phyloP scores from a whole-genome alignment of 2,797 vertebrate species.

The Strix occidentalis region DNA sequence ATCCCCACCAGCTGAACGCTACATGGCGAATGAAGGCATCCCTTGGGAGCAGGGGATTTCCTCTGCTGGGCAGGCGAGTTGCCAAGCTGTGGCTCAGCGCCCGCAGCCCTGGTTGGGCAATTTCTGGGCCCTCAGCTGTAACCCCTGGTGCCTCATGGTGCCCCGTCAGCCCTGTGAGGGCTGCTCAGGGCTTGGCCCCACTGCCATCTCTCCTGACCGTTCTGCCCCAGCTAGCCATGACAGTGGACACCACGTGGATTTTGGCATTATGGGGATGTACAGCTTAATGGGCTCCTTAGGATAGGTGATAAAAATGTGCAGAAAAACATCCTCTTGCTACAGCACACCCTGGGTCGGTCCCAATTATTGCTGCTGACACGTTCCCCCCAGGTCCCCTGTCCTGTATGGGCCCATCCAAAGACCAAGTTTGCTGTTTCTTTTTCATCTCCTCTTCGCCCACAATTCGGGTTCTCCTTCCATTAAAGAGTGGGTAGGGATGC shows the following conservation, averaged over 20 bases:
- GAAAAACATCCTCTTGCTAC: background rate
- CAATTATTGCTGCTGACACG: background rate
- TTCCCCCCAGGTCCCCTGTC: background rate
- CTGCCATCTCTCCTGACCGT: accelerated
- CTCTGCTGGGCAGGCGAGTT: background rate
- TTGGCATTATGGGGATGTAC: background rate
- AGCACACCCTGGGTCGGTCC: accelerated
- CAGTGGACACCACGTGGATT: accelerated
- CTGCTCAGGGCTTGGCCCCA: background rate
- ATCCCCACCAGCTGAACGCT: background rate
- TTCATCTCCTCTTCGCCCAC: background rate
- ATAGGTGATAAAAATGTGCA: background rate
- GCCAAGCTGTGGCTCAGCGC: background rate
- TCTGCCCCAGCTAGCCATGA: background rate
- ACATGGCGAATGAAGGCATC: accelerated
- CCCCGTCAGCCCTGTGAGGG: accelerated
- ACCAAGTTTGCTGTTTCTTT: background rate
- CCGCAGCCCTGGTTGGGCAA: background rate
- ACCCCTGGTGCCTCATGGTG: accelerated
- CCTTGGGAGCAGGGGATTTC: background rate
- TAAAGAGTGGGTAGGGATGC: conserved; percentile 2
- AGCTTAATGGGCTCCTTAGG: background rate
- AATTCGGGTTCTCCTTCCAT: background rate
- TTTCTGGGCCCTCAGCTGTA: background rate
- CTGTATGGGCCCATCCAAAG: background rate